Percentiles rank a stretch among this genome's conserved stretches.
Conservation (phyloP, 2,797 vertebrate genomes). For the Lepilemur ruficaudatus region DNA sequence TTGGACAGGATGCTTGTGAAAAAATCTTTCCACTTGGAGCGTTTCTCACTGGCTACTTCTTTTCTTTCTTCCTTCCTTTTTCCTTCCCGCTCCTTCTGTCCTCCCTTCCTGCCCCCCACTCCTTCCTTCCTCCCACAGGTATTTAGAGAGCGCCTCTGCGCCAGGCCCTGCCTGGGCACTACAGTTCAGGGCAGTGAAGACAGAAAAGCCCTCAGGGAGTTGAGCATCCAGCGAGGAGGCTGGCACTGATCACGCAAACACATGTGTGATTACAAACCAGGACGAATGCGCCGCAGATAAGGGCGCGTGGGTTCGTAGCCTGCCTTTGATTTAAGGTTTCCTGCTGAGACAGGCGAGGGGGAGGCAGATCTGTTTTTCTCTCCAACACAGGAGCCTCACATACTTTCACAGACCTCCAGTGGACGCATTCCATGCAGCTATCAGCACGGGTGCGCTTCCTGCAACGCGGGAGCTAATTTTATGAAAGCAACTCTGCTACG, state of each 20-base stretch:
- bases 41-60: background rate
- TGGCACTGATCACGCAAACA: background rate
- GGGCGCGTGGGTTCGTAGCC: background rate
- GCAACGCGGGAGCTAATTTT: background rate
- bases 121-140: background rate
- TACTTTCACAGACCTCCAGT: background rate
- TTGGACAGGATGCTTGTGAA: background rate
- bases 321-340: conserved; percentile 36
- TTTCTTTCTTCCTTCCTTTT: background rate
- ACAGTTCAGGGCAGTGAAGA: background rate
- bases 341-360: background rate
- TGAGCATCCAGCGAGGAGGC: background rate
- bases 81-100: background rate
- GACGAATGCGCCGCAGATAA: background rate
- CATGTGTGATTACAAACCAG: background rate
- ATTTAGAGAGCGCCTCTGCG: background rate
- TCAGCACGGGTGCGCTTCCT: background rate
- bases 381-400: background rate
- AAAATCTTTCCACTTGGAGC: background rate
- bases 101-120: background rate
- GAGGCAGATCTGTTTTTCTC: background rate
- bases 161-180: background rate
- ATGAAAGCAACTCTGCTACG: background rate
- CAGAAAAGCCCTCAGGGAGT: background rate
- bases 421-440: background rate